Evolutionary conservation across 2,113 vertebrate genomes (phyloP), one percentile per base, ranked within the genome.

Genomic region (Rynchops niger): DNA sequence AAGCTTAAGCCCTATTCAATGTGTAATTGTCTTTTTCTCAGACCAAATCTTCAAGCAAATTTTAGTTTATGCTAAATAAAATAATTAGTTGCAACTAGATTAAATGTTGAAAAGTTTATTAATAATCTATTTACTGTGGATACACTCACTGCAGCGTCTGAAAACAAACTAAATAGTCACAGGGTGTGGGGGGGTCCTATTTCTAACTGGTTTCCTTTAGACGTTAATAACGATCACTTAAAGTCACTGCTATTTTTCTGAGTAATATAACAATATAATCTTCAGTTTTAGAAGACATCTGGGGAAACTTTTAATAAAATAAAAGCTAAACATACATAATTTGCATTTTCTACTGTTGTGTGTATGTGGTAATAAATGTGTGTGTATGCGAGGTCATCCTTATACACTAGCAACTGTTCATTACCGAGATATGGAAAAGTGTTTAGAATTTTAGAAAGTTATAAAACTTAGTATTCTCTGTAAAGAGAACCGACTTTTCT

Each of bases 121-220:
- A 95, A 89, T 73, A 87, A 95, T 58, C 36, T 95, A 53, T 96
- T 95, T 95, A 82, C 19, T 82, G 56, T 77, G 69, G 36, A 91
- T 72, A 72, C 32, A 77, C 81, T 87, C 43, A 92, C 25, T 95
- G 47, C 71, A 85, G 82, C 15, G 29, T 77, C 85, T 88, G 96
- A 94, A 96, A 93, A 73, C 95, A 94, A 95, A 85, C 73, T 84
- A 83, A 96, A 86, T 25, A 85, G 70, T 83, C 90, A 88, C 29
- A 22, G 96, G 66, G 56, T 2, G 15, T 2, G 15, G 52, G 73
- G 91, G 81, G 59, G 71, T 77, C 72, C 93, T 82, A 73, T 88
- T 88, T 94, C 89, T 95, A 91, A 87, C 73, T 93, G 86, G 78
- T 93, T 97, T 95, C 95, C 95, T 95, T 95, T 79, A 94, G 81